Percentiles rank a stretch among this genome's conserved stretches.
Evolutionary conservation across 2,888 invertebrate genomes (phyloP).

Genomic region (Lumbricus terrestris): DNA sequence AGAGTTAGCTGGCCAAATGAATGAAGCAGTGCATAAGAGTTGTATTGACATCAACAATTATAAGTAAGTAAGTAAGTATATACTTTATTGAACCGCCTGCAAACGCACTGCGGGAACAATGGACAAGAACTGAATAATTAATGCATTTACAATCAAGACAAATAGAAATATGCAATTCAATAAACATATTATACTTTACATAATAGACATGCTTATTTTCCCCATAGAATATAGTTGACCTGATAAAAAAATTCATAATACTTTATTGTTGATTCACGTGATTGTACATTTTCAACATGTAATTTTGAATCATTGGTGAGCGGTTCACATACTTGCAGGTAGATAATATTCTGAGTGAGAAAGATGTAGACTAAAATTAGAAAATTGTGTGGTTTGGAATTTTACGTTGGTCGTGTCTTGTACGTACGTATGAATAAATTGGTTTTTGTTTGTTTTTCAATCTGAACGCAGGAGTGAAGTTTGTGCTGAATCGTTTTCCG

Average conservation of each 20-base stretch:
- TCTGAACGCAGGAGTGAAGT: constrained; percentile 49
- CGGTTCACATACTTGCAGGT: background rate
- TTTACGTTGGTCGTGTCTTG: background rate
- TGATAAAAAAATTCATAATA: background rate
- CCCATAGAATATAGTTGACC: background rate
- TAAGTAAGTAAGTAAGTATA: too few species aligned
- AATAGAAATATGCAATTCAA: too few species aligned
- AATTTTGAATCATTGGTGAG: background rate
- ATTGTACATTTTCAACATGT: background rate
- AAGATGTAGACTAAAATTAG: background rate
- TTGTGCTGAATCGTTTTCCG: constrained; percentile 55
- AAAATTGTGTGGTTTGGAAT: background rate
- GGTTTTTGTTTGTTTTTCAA: background rate
- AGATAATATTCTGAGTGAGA: background rate
- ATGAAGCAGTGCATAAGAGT: background rate
- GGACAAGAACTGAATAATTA: too few species aligned
- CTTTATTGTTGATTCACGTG: background rate
- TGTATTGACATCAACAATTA: too few species aligned
- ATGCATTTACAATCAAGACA: too few species aligned
- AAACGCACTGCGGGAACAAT: too few species aligned
- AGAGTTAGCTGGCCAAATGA: too few species aligned
- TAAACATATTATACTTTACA: too few species aligned
- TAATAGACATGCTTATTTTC: too few species aligned
- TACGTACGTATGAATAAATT: background rate
- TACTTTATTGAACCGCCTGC: too few species aligned